Evolutionary conservation across 2,113 vertebrate species (phyloP).

Genomic region (Carassius carassius): DNA sequence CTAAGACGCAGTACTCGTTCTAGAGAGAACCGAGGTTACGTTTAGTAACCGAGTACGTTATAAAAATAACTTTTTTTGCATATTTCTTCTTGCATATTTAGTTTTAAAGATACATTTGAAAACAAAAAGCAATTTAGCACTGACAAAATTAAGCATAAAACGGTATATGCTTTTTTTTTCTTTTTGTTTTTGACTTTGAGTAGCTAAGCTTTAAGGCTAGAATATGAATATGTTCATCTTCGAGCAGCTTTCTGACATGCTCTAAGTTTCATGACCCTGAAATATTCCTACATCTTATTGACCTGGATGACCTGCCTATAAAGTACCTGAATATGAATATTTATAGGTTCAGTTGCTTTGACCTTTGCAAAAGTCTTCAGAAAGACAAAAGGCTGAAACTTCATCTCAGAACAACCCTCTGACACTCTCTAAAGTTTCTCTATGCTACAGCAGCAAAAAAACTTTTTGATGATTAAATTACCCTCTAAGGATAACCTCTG

Average conservation of each 20-base stretch:
- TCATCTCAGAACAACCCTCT: neutral
- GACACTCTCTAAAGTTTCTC: neutral
- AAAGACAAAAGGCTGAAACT: neutral
- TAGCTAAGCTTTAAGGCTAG: neutral
- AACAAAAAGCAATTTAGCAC: neutral
- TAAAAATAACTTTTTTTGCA: neutral
- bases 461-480: neutral
- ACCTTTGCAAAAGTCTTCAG: neutral
- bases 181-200: too few relatives aligned
- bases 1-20: too few relatives aligned
- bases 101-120: neutral
- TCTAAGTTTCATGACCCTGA: neutral
- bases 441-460: neutral
- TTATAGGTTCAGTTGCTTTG: conserved; percentile 7
- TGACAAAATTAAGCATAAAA: neutral
- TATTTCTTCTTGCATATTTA: neutral
- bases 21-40: too few relatives aligned
- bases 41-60: too few relatives aligned
- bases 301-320: neutral
- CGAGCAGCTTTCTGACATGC: neutral
- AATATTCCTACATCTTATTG: neutral
- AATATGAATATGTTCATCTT: neutral
- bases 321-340: neutral
- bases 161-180: too few relatives aligned
- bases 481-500: too few relatives aligned